Base-by-base conservation (phyloP, 2,797 vertebrate genomes). In the Labroides dimidiatus region DNA sequence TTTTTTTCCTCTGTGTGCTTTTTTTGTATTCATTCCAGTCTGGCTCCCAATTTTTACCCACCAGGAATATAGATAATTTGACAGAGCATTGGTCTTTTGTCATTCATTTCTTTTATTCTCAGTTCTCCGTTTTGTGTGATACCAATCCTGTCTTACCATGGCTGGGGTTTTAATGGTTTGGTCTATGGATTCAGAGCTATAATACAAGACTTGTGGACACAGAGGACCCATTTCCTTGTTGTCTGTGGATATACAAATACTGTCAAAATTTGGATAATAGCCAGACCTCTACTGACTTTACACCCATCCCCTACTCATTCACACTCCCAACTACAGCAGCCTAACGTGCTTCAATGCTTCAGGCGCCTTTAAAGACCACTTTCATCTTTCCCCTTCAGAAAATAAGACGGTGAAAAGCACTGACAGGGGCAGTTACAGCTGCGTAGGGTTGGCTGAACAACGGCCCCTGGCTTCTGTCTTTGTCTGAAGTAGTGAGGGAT, bases 311-410 rank as follows among this genome's bases (percentile, higher is more conserved):
- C 59, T 65, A 48, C 72, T 82, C 65, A 63, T 82, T 84, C 78
- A 63, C 56, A 33, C 64, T 74, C 76, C 79, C 80, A 82, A 75
- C 64, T 69, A 67, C 82, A 84, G 76, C 68, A 20, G 61, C 84
- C 72, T 82, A 10, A 10, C 72, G 69, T 78, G 62, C 84, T 83
- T 84, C 80, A 84, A 75, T 84, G 86, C 87, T 91, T 92, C 85
- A 87, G 86, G 87, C 23, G 37, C 70, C 87, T 91, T 86, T 88
- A 77, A 89, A 91, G 86, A 77, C 72, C 71, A 78, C 91, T 93
- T 93, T 93, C 87, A 92, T 92, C 92, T 90, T 82, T 58, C 75
- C 72, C 73, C 82, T 84, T 87, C 77, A 82, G 76, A 90, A 90
- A 91, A 88, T 66, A 67, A 91, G 82, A 78, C 82, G 69, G 75